Percentiles rank a stretch among this genome's conserved stretches.
Evolutionary conservation across 2,113 vertebrate species (phyloP).

Genomic region (Corydoras sp.): DNA sequence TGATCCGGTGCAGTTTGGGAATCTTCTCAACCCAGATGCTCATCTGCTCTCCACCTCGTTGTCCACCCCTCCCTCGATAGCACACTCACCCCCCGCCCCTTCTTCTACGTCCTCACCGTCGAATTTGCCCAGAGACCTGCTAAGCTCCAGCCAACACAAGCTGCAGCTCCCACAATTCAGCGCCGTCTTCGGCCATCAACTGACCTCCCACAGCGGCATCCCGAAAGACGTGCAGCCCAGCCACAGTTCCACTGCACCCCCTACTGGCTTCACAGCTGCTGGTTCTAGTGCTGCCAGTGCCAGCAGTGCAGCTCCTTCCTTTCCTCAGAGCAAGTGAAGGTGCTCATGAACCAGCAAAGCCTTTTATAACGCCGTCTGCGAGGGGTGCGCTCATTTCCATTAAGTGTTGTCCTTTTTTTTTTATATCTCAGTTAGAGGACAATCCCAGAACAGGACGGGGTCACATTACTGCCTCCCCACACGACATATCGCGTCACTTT

Average conservation of each 20-base stretch:
- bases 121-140: slow-evolving; percentile 66
- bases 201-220: slow-evolving; percentile 96
- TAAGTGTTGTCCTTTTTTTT: no score
- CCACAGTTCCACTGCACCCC: slow-evolving; percentile 97
- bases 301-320: slow-evolving; percentile 81
- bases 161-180: slow-evolving; percentile 98
- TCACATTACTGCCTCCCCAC: no score
- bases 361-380: no score
- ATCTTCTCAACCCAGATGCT: slow-evolving; percentile 84
- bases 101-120: slow-evolving; percentile 43
- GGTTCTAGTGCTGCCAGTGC: slow-evolving; percentile 90
- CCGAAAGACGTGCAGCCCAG: slow-evolving; percentile 98
- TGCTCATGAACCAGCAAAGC: background rate
- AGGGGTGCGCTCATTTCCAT: no score
- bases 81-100: slow-evolving; percentile 76
- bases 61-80: slow-evolving; percentile 88
- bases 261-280: slow-evolving; percentile 87
- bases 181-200: slow-evolving; percentile 94
- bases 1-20: slow-evolving; percentile 86
- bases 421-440: no score
- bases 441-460: no score
- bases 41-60: slow-evolving; percentile 95
- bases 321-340: slow-evolving; percentile 80
- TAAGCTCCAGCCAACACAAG: slow-evolving; percentile 86
- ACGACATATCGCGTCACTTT: no score